phyloP scores from a whole-genome alignment of 2,797 vertebrate species.

The Anguilla obscura region DNA sequence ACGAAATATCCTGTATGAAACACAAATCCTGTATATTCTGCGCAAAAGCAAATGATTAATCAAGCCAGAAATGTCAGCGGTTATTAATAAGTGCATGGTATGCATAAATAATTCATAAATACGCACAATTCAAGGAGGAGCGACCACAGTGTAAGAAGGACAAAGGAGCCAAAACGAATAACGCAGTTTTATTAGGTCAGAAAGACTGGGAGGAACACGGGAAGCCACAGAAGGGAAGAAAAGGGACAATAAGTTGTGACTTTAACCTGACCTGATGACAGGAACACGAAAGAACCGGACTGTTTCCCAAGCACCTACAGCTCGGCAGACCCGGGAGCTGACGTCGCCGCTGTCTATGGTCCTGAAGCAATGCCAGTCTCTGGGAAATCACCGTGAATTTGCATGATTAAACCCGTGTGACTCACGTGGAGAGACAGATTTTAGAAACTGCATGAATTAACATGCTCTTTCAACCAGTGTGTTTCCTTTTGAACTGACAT shows the following conservation, averaged over 20 bases:
- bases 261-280: background rate
- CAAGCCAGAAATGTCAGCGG: background rate
- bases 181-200: background rate
- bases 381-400: background rate
- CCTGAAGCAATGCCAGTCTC: background rate
- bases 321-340: background rate
- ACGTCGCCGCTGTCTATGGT: background rate
- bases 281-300: background rate
- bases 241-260: background rate
- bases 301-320: background rate
- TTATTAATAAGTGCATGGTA: too few relatives aligned
- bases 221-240: background rate
- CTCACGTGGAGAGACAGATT: background rate
- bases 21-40: background rate
- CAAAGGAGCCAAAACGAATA: background rate
- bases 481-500: background rate
- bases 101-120: too few relatives aligned
- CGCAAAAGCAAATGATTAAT: too few relatives aligned
- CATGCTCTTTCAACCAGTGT: background rate
- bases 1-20: too few relatives aligned
- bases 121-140: too few relatives aligned
- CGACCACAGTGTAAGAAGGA: too few relatives aligned
- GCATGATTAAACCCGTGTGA: background rate
- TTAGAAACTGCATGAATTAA: background rate
- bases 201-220: background rate